Evolutionary conservation across 2,888 invertebrate species (phyloP).

Genomic region (Omphaloscelis lunosa): DNA sequence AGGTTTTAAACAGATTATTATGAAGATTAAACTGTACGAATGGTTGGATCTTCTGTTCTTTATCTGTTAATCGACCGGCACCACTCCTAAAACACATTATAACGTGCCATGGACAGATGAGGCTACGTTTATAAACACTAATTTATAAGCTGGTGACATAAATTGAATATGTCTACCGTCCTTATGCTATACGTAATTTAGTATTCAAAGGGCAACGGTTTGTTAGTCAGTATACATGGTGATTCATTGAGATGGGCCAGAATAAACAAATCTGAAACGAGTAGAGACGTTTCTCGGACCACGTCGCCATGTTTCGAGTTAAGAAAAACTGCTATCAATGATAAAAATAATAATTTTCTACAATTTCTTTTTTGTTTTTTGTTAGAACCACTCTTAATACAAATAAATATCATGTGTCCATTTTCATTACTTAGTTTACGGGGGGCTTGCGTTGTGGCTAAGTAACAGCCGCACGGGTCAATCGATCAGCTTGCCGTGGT

Average conservation of each 20-base stretch:
- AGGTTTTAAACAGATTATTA: not conserved
- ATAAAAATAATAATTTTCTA: too few relatives aligned
- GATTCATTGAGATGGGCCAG: slow-evolving; percentile 10
- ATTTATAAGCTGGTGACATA: slow-evolving; percentile 53
- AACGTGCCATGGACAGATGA: slow-evolving; percentile 18
- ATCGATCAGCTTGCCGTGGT: too few relatives aligned
- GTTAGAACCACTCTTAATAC: too few relatives aligned
- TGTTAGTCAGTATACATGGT: not conserved
- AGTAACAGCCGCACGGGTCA: too few relatives aligned
- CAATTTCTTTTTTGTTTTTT: too few relatives aligned
- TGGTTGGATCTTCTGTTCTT: slow-evolving; percentile 16
- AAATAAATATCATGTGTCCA: too few relatives aligned
- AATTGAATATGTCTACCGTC: slow-evolving; percentile 34
- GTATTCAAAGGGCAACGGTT: slow-evolving; percentile 39
- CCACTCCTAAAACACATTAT: slow-evolving; percentile 26
- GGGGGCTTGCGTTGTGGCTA: too few relatives aligned
- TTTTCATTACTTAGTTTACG: too few relatives aligned
- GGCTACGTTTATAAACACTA: slow-evolving; percentile 35
- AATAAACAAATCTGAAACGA: not conserved
- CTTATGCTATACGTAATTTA: slow-evolving; percentile 7
- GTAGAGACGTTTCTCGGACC: not conserved
- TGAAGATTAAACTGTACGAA: not conserved
- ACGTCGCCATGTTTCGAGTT: not conserved
- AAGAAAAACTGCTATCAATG: not conserved
- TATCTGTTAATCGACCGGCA: not conserved